phyloP scores from a whole-genome alignment of 1,140 invertebrate genomes.

The Pristionchus pacificus region DNA sequence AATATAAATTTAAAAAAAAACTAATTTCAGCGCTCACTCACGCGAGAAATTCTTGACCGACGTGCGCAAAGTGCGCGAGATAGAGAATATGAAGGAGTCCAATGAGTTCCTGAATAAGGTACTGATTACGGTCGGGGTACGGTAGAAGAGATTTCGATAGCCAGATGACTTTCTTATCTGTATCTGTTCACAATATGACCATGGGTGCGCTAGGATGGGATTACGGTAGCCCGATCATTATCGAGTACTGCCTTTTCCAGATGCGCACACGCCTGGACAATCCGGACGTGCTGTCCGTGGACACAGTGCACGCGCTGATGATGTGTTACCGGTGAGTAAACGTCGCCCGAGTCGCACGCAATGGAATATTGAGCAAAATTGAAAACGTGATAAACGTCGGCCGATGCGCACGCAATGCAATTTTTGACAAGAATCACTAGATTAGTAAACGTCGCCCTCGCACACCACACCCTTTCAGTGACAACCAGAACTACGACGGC shows the following conservation, averaged over 20 bases:
- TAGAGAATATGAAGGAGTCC: constrained; percentile 78
- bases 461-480: constrained; percentile 49
- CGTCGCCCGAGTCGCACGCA: too few relatives aligned
- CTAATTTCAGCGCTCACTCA: constrained; percentile 72
- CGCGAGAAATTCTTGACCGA: constrained; percentile 95
- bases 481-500: constrained; percentile 82
- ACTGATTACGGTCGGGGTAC: too few relatives aligned
- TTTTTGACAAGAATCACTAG: neutral
- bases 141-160: too few relatives aligned
- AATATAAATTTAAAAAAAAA: constrained; percentile 12
- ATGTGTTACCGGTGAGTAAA: constrained; percentile 41
- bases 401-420: too few relatives aligned
- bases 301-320: constrained; percentile 52
- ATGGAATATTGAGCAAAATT: constrained; percentile 1
- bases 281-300: constrained; percentile 84
- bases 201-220: too few relatives aligned
- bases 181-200: neutral
- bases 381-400: too few relatives aligned
- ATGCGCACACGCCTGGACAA: constrained; percentile 90
- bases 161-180: neutral
- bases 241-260: too few relatives aligned
- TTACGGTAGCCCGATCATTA: too few relatives aligned
- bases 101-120: constrained; percentile 73
- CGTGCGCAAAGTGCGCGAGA: constrained; percentile 84
- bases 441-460: constrained; percentile 37